Base-by-base conservation (phyloP, 1,140 invertebrate genomes). In the Scaptomyza pallida region DNA sequence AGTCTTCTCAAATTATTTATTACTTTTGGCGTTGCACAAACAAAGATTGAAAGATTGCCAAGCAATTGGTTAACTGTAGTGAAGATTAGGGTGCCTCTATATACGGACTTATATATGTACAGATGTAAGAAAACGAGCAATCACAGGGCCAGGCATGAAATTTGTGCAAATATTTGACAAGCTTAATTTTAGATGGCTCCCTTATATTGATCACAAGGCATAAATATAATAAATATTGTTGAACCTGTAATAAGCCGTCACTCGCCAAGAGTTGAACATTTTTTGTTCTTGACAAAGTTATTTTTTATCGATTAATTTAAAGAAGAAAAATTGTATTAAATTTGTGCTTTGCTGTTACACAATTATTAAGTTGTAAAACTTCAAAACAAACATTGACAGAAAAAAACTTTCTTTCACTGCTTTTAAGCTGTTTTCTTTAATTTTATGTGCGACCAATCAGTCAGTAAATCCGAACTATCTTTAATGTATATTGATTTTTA, bases 151-250 rank as follows among this genome's bases (percentile, higher is more conserved):
- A n/a, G 5, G 13, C 13, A 21, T 41, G 44, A 59, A 51, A 59
- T 50, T 51, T 51, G 35, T 44, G 35, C 16, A 67, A 67, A 59
- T 59, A 67, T 67, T 67, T 59, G 35, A 17, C 33, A 35, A 33
- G 13, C 55, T 33, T 67, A 59, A 67, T 59, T 51, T 23, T 23
- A 17, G 41, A 61, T 8, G 45, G 45, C 19, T 41, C 0, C 15
- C 2, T 44, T 12, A 44, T 21, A 19, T 19, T 44, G 33, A 12
- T 12, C 33, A 37, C 33, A 37, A 1, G n/a, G 33, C 33, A 37
- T 37, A 5, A 37, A 35, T 35, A 33, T 8, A n/a, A n/a, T n/a
- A n/a, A n/a, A n/a, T n/a, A 33, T 33, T 33, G 9, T 33, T 8
- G 2, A 8, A 33, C 1, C 1, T 33, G 30, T 35, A 35, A 35